Conservation (phyloP, 2,797 vertebrate species). For the Nasua narica region DNA sequence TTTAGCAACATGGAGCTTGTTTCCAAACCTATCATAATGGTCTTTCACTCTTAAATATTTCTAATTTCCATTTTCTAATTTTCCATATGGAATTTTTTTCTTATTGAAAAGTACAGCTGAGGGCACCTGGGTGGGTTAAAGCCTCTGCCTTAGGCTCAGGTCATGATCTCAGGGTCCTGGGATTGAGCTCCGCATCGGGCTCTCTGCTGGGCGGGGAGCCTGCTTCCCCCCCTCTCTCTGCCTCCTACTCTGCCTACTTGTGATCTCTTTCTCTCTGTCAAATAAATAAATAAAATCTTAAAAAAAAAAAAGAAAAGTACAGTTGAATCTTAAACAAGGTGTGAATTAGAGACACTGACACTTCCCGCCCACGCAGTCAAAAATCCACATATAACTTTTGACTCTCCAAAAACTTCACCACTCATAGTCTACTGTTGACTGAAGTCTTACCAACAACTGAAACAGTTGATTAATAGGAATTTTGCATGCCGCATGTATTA, state of each 20-base stretch:
- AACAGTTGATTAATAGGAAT: not conserved
- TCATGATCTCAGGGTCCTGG: no score
- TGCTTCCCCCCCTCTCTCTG: no score
- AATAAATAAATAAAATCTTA: no score
- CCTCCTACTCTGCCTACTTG: no score
- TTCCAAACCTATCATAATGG: not conserved
- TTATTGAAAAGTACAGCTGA: not conserved
- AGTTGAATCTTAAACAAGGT: not conserved
- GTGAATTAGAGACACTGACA: not conserved
- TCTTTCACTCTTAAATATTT: not conserved
- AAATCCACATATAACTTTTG: not conserved
- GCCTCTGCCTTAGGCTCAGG: no score
- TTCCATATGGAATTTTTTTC: not conserved
- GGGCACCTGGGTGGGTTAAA: no score
- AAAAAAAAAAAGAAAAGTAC: no score
- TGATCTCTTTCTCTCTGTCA: no score
- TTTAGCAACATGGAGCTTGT: not conserved
- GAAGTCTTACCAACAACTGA: not conserved
- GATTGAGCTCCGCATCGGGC: no score
- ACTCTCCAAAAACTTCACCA: not conserved
- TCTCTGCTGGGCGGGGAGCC: no score
- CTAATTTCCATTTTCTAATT: not conserved
- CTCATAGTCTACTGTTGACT: not conserved
- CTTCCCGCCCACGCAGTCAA: not conserved
- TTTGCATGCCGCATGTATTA: not conserved